phyloP scores from a whole-genome alignment of 2,888 invertebrate species.

The Orthosia incerta region DNA sequence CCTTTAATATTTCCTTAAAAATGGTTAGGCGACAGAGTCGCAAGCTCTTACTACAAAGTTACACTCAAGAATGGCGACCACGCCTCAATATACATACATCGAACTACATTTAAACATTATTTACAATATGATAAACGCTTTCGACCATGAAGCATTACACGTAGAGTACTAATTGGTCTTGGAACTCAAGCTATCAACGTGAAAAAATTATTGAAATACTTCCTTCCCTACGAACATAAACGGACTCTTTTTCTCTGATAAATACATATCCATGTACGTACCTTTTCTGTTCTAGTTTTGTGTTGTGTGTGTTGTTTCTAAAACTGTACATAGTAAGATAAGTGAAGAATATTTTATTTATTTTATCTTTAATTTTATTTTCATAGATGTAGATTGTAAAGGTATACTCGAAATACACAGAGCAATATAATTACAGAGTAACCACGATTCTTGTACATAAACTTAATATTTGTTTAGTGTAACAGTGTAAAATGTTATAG shows the following conservation, averaged over 20 bases:
- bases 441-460: constrained; percentile 45
- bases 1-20: constrained; percentile 62
- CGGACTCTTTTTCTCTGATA: neutral
- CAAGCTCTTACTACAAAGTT: constrained; percentile 73
- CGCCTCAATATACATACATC: constrained; percentile 71
- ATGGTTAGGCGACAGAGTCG: constrained; percentile 68
- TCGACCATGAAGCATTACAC: constrained; percentile 56
- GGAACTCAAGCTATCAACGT: constrained; percentile 49
- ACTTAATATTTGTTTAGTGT: constrained; percentile 47
- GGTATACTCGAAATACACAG: constrained; percentile 30
- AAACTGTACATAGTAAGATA: constrained; percentile 21
- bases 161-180: constrained; percentile 60
- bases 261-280: constrained; percentile 31
- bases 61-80: constrained; percentile 57
- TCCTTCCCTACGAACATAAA: constrained; percentile 34
- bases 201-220: constrained; percentile 24
- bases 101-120: constrained; percentile 69
- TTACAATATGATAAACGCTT: constrained; percentile 64
- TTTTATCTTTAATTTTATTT: constrained; percentile 17
- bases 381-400: constrained; percentile 38
- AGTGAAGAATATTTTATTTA: constrained; percentile 2
- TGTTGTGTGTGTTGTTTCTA: constrained; percentile 47
- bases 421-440: constrained; percentile 37
- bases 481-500: constrained; percentile 61
- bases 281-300: constrained; percentile 33